Conservation (phyloP, 2,888 invertebrate species). For the Allolobophora icterica region DNA sequence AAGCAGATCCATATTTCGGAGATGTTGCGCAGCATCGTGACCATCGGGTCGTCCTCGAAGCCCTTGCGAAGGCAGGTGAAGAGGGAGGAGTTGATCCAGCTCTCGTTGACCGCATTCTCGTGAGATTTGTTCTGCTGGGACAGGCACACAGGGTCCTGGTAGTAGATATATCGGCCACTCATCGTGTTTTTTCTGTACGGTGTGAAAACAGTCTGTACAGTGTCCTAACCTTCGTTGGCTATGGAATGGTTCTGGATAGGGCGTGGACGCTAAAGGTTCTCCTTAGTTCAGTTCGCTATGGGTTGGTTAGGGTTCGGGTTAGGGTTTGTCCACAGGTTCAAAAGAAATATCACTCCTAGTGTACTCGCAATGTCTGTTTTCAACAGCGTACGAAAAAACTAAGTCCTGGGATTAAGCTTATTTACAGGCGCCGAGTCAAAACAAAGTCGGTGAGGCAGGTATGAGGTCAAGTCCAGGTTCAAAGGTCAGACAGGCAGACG, state of each 20-base stretch:
- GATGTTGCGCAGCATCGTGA: slow-evolving; percentile 33
- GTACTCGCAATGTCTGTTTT: not conserved
- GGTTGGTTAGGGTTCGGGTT: not conserved
- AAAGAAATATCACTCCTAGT: not conserved
- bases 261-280: too few relatives aligned
- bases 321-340: not conserved
- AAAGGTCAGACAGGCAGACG: too few relatives aligned
- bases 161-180: slow-evolving; percentile 24
- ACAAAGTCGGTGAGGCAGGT: not conserved
- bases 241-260: not conserved
- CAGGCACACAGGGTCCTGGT: not conserved
- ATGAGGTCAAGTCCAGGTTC: too few relatives aligned
- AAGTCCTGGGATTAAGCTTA: not conserved
- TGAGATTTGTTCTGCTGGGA: not conserved
- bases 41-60: slow-evolving; percentile 6
- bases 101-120: not conserved
- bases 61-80: not conserved
- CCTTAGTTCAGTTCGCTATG: not conserved
- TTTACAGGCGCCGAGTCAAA: not conserved
- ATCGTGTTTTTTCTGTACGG: not conserved
- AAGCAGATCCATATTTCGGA: slow-evolving; percentile 42
- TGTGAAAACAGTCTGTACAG: not conserved
- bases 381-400: not conserved
- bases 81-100: not conserved
- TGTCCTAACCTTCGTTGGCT: not conserved